Percentiles rank a stretch among this genome's conserved stretches.
Conservation (phyloP, 2,888 invertebrate species). For the Rotaria macrura region DNA sequence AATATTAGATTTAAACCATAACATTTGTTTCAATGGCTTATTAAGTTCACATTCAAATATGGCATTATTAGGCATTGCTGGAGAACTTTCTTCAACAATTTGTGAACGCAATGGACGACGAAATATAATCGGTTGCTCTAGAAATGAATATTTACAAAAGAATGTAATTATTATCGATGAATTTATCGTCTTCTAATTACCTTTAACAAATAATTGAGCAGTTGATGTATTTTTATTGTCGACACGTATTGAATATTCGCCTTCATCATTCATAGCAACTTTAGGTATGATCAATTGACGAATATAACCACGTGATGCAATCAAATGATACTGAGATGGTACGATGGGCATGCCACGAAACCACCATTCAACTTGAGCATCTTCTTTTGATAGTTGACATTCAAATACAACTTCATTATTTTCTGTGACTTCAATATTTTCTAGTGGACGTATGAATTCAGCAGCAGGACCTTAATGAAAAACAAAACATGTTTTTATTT, state of each 20-base stretch:
- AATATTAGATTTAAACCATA: constrained; percentile 17
- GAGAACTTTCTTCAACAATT: constrained; percentile 2
- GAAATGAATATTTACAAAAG: too few relatives aligned
- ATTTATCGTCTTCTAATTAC: background rate
- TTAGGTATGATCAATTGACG: background rate
- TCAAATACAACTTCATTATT: constrained; percentile 10
- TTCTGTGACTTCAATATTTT: constrained; percentile 16
- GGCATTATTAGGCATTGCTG: background rate
- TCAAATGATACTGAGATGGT: background rate
- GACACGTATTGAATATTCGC: constrained; percentile 28
- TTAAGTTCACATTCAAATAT: constrained; percentile 10
- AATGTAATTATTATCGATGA: too few relatives aligned
- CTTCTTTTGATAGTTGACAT: constrained; percentile 3
- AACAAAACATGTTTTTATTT: background rate
- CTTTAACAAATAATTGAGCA: constrained; percentile 17
- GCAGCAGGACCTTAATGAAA: background rate
- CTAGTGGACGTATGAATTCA: background rate
- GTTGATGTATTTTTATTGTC: constrained; percentile 22
- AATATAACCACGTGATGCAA: background rate
- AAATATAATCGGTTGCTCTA: constrained; percentile 15
- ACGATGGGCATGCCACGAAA: background rate
- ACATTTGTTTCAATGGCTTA: constrained; percentile 20
- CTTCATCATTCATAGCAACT: constrained; percentile 22
- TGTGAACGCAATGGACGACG: background rate
- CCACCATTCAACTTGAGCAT: constrained; percentile 11